Conservation (phyloP, 2,888 invertebrate species). For the Spisula solida region DNA sequence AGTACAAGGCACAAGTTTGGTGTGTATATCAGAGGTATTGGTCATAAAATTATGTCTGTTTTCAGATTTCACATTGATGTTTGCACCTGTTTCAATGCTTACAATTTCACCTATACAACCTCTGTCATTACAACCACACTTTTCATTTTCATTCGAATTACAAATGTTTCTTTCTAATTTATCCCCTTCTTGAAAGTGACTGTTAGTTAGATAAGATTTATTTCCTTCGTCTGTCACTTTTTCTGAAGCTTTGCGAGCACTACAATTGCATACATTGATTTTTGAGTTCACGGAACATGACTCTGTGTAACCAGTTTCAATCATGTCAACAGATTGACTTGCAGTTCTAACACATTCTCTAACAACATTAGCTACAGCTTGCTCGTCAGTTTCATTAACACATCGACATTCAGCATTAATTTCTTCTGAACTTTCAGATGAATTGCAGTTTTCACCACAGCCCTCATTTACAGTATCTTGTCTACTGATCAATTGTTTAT, state of each 20-base stretch:
- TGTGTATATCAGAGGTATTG: neutral
- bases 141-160: neutral
- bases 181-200: neutral
- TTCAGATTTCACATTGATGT: neutral
- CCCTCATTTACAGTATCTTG: neutral
- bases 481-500: slow-evolving; percentile 50
- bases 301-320: neutral
- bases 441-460: neutral
- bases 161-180: neutral
- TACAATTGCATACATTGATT: neutral
- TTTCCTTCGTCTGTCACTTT: neutral
- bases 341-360: neutral
- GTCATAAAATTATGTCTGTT: neutral
- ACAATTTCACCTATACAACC: neutral
- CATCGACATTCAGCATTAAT: neutral
- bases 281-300: neutral
- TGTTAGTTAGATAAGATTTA: neutral
- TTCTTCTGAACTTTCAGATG: neutral
- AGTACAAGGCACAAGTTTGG: slow-evolving; percentile 9
- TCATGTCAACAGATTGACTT: neutral
- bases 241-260: neutral
- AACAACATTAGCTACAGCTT: neutral
- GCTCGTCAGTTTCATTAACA: neutral
- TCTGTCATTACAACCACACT: neutral
- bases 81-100: neutral